Percentiles rank a stretch among this genome's conserved stretches.
Evolutionary conservation across 2,888 invertebrate genomes (phyloP).

Genomic region (Drosophila macrospina): DNA sequence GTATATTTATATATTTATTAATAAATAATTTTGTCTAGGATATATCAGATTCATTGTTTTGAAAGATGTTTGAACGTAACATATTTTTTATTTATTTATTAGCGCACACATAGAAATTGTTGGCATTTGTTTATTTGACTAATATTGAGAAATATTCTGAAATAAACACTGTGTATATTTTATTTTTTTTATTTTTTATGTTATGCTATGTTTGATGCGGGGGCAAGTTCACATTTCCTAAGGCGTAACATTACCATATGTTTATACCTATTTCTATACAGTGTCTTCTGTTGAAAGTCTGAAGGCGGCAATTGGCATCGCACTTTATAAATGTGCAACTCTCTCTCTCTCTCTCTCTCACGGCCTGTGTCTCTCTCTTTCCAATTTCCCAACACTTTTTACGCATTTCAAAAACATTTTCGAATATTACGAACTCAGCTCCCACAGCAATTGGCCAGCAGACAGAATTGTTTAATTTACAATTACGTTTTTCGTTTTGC

Average conservation of each 20-base stretch:
- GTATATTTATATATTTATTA: neutral
- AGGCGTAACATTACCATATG: slow-evolving; percentile 45
- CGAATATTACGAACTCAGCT: slow-evolving; percentile 21
- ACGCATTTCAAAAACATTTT: slow-evolving; percentile 51
- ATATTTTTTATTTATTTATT: slow-evolving; percentile 54
- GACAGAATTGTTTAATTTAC: slow-evolving; percentile 42
- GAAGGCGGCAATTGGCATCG: slow-evolving; percentile 71
- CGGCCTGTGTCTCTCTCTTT: neutral
- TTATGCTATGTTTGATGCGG: slow-evolving; percentile 21
- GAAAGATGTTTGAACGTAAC: slow-evolving; percentile 5
- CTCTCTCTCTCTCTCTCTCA: neutral
- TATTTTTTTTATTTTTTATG: slow-evolving; percentile 8
- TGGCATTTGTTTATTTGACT: slow-evolving; percentile 66
- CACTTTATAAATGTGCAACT: slow-evolving; percentile 69
- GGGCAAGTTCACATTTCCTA: slow-evolving; percentile 58
- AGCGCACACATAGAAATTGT: slow-evolving; percentile 45
- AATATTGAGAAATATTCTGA: slow-evolving; percentile 52
- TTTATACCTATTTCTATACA: slow-evolving; percentile 49
- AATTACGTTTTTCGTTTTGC: slow-evolving; percentile 35
- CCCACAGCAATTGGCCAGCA: slow-evolving; percentile 18
- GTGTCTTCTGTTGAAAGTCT: slow-evolving; percentile 51
- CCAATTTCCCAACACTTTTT: slow-evolving; percentile 39
- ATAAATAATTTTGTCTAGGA: neutral
- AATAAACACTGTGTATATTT: slow-evolving; percentile 45
- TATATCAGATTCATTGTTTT: slow-evolving; percentile 2